These are phyloP conservation scores for Drosophila neutralis DNA, from an alignment of 2,888 invertebrate species.

Conservation along the genomic window DNA sequence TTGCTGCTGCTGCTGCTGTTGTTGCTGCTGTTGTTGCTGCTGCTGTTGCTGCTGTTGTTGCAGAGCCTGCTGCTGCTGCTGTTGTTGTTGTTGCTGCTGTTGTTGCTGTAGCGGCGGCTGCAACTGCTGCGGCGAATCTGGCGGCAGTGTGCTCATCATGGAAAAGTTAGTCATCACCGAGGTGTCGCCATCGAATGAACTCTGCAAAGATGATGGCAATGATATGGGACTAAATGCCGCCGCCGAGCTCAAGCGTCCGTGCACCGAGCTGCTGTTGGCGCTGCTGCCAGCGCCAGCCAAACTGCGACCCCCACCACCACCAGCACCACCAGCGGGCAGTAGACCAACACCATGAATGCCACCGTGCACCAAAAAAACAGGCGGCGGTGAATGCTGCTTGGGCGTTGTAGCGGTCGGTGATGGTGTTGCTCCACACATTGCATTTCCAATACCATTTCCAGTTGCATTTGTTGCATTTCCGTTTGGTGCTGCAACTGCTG, in stretches of 20 bases:
- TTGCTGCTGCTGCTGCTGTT: conserved; percentile 67
- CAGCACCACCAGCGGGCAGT: conserved; percentile 23
- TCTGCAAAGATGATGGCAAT: conserved; percentile 89
- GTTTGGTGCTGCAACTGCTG: not conserved
- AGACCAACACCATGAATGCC: conserved; percentile 41
- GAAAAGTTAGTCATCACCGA: conserved; percentile 86
- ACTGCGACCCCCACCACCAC: conserved; percentile 19
- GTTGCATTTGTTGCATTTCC: not conserved
- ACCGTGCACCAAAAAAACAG: conserved; percentile 64
- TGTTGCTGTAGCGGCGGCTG: conserved; percentile 43
- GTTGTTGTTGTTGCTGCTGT: conserved; percentile 63
- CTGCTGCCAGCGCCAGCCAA: conserved; percentile 37
- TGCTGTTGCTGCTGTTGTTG: conserved; percentile 42
- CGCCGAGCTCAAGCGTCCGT: conserved; percentile 82
- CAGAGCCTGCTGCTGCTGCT: conserved; percentile 53
- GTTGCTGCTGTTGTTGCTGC: conserved; percentile 54
- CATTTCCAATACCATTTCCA: conserved; percentile 8
- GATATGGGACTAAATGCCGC: conserved; percentile 89
- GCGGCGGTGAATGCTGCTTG: conserved; percentile 86
- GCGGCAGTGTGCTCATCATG: conserved; percentile 82
- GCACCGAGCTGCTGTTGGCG: conserved; percentile 64
- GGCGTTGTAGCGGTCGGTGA: conserved; percentile 74
- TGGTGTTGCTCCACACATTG: conserved; percentile 42
- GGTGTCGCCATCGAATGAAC: conserved; percentile 92
- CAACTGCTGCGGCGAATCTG: conserved; percentile 85